phyloP scores from a whole-genome alignment of 2,113 vertebrate species.

The Trichechus manatus region DNA sequence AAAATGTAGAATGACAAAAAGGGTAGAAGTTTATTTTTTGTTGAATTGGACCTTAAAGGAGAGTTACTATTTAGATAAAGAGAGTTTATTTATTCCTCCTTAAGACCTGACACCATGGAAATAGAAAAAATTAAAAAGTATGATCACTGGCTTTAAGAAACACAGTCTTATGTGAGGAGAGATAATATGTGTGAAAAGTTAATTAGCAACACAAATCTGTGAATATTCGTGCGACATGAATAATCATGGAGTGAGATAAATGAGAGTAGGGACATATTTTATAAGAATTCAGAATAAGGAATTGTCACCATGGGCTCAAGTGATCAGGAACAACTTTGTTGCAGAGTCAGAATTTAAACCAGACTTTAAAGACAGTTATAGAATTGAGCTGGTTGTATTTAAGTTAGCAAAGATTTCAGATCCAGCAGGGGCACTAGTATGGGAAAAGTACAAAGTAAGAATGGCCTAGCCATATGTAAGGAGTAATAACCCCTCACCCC shows the following conservation, averaged over 20 bases:
- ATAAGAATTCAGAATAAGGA: constrained; percentile 28
- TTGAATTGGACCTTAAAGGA: constrained; percentile 14
- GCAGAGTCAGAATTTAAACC: background rate
- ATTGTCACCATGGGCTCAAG: background rate
- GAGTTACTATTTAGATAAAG: background rate
- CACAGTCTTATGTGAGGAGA: background rate
- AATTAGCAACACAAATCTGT: background rate
- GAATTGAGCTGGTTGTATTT: background rate
- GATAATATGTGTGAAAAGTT: background rate
- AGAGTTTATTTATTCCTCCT: constrained; percentile 14
- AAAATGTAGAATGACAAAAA: background rate
- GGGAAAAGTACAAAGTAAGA: background rate
- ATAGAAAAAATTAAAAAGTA: background rate
- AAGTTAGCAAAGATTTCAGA: background rate
- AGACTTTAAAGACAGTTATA: background rate
- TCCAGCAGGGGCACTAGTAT: background rate
- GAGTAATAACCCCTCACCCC: background rate
- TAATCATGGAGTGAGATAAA: background rate
- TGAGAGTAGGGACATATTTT: background rate
- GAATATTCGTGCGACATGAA: background rate
- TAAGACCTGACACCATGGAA: background rate
- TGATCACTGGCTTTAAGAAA: background rate
- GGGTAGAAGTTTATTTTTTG: constrained; percentile 3
- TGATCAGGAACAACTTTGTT: constrained; percentile 19
- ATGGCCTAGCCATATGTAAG: background rate